phyloP scores from a whole-genome alignment of 2,113 vertebrate species.

The Pterocles orientalis region DNA sequence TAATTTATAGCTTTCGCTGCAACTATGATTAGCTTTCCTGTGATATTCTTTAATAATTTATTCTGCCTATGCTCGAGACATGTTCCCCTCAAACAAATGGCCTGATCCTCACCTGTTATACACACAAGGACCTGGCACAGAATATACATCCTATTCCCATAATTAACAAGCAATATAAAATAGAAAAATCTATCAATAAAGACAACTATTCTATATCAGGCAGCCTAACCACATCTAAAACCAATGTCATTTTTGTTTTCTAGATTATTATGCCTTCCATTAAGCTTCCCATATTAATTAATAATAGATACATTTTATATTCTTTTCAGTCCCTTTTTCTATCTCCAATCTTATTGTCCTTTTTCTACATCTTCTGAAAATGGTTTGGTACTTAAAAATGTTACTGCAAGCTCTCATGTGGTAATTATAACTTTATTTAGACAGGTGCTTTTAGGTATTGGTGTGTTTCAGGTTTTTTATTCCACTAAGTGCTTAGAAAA shows the following conservation, averaged over 20 bases:
- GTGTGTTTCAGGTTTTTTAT: neutral
- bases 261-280: neutral
- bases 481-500: neutral
- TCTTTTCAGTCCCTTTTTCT: neutral
- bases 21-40: neutral
- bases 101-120: neutral
- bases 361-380: neutral
- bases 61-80: neutral
- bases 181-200: neutral
- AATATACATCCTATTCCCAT: neutral
- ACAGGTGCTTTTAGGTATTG: neutral
- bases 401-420: neutral
- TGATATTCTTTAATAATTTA: neutral
- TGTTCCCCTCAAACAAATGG: neutral
- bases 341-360: neutral
- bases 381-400: neutral
- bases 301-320: neutral
- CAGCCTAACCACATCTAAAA: neutral
- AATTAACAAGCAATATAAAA: neutral
- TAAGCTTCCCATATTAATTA: neutral
- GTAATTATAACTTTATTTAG: neutral
- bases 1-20: neutral
- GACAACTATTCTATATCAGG: neutral
- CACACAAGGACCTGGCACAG: too few relatives aligned
- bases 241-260: neutral